Percentiles rank a stretch among this genome's conserved stretches.
Evolutionary conservation across 2,797 vertebrate genomes (phyloP).

Genomic region (Enteromius viviparus): DNA sequence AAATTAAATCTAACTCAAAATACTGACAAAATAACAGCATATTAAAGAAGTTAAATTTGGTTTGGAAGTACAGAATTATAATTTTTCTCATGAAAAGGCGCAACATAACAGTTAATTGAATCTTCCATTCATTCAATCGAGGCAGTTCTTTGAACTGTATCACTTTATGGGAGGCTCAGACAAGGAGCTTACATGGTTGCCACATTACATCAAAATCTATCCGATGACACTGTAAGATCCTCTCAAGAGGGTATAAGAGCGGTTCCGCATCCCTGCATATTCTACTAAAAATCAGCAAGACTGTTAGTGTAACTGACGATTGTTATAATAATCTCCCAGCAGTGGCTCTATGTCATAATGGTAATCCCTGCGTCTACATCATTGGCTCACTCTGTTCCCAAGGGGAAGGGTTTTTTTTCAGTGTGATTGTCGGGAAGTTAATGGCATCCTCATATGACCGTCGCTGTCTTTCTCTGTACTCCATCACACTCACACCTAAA

Average conservation of each 20-base stretch:
- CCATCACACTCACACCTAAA: constrained; percentile 14
- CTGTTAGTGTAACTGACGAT: background rate
- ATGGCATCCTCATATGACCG: constrained; percentile 20
- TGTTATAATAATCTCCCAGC: constrained; percentile 4
- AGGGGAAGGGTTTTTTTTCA: constrained; percentile 6
- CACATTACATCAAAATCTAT: constrained; percentile 14
- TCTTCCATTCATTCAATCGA: background rate
- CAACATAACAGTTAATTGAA: background rate
- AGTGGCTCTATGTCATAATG: background rate
- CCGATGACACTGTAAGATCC: background rate
- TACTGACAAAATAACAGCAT: background rate
- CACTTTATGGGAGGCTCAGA: background rate
- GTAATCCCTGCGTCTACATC: constrained; percentile 18
- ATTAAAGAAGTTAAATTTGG: background rate
- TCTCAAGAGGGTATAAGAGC: background rate
- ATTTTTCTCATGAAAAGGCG: background rate
- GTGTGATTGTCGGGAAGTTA: constrained; percentile 7
- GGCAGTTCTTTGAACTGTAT: background rate
- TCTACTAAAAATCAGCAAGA: constrained; percentile 5
- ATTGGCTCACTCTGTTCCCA: background rate
- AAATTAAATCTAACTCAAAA: background rate
- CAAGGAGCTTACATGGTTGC: constrained; percentile 11
- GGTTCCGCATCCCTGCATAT: background rate
- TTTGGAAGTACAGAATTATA: background rate
- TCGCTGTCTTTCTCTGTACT: background rate